These are phyloP conservation scores for Brachionus koreanus DNA, from an alignment of 1,140 invertebrate genomes.

Conservation along the genomic window DNA sequence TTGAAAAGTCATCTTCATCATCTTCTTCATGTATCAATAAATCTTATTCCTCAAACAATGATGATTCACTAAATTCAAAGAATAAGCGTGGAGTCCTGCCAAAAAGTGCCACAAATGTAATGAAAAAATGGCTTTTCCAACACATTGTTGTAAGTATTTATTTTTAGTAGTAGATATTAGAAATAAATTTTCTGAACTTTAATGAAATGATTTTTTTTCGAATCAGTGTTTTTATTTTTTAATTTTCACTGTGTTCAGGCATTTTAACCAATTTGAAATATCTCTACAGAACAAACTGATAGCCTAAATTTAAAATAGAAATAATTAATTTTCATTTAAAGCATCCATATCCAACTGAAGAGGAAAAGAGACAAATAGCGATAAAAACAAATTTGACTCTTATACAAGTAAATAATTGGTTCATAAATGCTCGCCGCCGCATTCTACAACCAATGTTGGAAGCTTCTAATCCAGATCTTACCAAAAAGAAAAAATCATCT, in stretches of 20 bases:
- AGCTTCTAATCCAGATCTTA: slow-evolving; percentile 39
- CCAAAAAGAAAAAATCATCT: slow-evolving; percentile 29
- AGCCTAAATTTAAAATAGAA: neutral
- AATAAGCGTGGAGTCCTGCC: slow-evolving; percentile 69
- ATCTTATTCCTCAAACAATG: neutral
- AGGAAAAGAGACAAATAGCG: slow-evolving; percentile 80
- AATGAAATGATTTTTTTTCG: too few species aligned
- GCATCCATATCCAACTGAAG: slow-evolving; percentile 88
- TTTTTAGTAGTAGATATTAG: too few species aligned
- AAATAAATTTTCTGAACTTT: too few species aligned
- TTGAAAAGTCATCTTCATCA: neutral
- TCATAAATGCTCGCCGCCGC: slow-evolving; percentile 84
- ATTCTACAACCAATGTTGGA: slow-evolving; percentile 69
- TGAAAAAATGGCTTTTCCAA: slow-evolving; percentile 87
- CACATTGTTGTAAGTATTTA: slow-evolving; percentile 81
- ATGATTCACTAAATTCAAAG: neutral
- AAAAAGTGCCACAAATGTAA: slow-evolving; percentile 81
- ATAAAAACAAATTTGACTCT: slow-evolving; percentile 77
- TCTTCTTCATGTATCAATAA: neutral
- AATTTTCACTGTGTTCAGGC: too few species aligned
- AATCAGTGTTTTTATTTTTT: too few species aligned
- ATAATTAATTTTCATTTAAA: slow-evolving; percentile 54
- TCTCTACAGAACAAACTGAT: neutral
- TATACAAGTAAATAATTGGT: slow-evolving; percentile 64
- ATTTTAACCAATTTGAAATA: too few species aligned